Evolutionary conservation across 2,113 vertebrate genomes (phyloP).

Genomic region (Pica pica): DNA sequence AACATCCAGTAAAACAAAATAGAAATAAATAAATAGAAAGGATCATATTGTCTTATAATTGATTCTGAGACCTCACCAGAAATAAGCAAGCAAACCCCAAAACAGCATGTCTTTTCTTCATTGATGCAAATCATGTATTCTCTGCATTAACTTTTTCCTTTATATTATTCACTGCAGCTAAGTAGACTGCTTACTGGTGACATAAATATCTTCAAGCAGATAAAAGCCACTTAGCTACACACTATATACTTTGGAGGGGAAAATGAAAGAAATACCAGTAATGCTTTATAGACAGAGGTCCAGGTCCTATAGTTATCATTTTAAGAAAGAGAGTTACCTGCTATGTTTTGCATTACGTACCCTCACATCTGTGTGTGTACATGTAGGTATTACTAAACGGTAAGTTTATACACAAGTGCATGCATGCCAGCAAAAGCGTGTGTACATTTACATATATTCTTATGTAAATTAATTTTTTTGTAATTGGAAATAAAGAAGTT

Average conservation of each 20-base stretch:
- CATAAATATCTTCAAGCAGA: not conserved
- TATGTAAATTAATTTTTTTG: not conserved
- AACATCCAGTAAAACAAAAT: not conserved
- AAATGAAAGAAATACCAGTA: not conserved
- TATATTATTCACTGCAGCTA: not conserved
- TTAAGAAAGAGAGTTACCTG: not conserved
- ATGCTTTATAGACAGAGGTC: not conserved
- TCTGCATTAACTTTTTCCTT: not conserved
- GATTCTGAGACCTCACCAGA: not conserved
- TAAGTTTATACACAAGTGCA: not conserved
- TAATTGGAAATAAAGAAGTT: not conserved
- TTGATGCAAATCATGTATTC: not conserved
- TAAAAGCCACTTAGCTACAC: not conserved
- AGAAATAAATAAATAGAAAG: not conserved
- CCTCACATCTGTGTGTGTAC: not conserved
- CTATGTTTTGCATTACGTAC: not conserved
- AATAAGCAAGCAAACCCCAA: not conserved
- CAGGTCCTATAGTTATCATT: not conserved
- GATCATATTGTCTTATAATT: fast-evolving
- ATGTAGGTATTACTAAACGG: not conserved
- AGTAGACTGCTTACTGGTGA: not conserved
- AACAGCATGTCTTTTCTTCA: not conserved
- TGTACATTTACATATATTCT: not conserved
- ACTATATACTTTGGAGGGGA: not conserved
- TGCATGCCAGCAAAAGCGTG: not conserved